Evolutionary conservation across 1,140 invertebrate species (phyloP).

Genomic region (Dendroctonus ponderosae): DNA sequence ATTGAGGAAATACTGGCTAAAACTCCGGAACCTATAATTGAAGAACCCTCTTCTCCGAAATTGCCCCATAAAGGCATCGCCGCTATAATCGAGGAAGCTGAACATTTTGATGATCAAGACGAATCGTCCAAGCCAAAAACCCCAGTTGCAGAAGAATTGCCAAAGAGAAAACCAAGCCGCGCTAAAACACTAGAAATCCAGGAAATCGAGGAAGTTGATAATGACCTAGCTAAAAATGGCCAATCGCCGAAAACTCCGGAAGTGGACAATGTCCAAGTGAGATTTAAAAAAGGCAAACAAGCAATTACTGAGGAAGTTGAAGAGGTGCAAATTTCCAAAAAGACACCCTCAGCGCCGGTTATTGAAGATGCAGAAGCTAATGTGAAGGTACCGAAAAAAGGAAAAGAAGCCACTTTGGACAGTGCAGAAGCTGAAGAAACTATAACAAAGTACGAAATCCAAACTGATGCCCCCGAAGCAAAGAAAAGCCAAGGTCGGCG

Average conservation of each 20-base stretch:
- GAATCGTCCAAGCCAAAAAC: conserved; percentile 20
- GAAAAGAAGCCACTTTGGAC: conserved; percentile 21
- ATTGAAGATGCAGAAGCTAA: conserved; percentile 19
- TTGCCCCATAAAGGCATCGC: conserved; percentile 52
- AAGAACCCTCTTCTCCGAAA: conserved; percentile 43
- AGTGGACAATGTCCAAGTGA: conserved; percentile 29
- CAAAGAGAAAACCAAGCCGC: conserved; percentile 33
- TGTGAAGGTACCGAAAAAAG: conserved; percentile 28
- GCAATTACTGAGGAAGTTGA: conserved; percentile 31
- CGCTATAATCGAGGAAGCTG: conserved; percentile 36
- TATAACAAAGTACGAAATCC: conserved; percentile 38
- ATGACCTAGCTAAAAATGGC: conserved; percentile 3
- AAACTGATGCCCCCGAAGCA: conserved; percentile 48
- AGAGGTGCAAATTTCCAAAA: conserved; percentile 20
- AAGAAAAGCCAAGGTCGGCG: conserved; percentile 28
- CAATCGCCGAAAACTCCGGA: conserved; percentile 21
- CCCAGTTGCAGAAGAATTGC: conserved; percentile 24
- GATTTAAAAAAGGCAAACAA: conserved; percentile 19
- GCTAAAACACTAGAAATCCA: conserved; percentile 39
- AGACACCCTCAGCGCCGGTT: conserved; percentile 45
- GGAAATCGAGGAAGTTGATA: conserved; percentile 39
- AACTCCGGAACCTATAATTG: conserved; percentile 43
- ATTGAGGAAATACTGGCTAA: conserved; percentile 34
- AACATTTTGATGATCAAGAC: conserved; percentile 31
- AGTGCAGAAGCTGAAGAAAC: conserved; percentile 29